Evolutionary conservation across 2,797 vertebrate species (phyloP).

Genomic region (Sciurus vulgaris): DNA sequence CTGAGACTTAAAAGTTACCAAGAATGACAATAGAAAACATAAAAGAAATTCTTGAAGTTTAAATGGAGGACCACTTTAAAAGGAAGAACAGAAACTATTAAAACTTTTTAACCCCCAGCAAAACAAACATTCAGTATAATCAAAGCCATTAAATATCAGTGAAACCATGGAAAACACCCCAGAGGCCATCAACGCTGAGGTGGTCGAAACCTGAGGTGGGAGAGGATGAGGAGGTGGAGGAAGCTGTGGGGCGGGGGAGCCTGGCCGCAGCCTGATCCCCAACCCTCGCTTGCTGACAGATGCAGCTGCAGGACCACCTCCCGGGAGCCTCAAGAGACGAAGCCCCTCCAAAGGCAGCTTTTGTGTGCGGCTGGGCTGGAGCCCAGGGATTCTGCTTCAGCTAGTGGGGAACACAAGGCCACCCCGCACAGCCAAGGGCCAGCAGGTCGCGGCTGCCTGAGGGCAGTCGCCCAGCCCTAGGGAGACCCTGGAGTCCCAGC

Average conservation of each 20-base stretch:
- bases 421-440: not conserved
- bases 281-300: rapidly evolving
- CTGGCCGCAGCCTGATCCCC: not conserved
- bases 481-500: too few species aligned
- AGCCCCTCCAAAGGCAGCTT: not conserved
- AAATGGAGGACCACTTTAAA: not conserved
- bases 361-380: not conserved
- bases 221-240: not conserved
- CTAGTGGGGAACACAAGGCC: not conserved
- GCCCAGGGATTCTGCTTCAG: not conserved
- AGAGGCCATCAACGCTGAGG: not conserved
- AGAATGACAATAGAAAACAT: not conserved
- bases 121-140: not conserved
- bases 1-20: not conserved
- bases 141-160: not conserved
- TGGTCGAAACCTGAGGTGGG: not conserved
- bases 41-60: not conserved
- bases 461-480: not conserved
- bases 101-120: not conserved
- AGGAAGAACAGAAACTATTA: not conserved
- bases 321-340: not conserved
- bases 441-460: not conserved
- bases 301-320: not conserved
- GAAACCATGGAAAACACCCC: not conserved
- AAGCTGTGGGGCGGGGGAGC: not conserved